A percentile compares a stretch with the other conserved stretches of the same genome.
Evolutionary conservation across 2,113 vertebrate genomes (phyloP).

Genomic region (Ictidomys tridecemlineatus): DNA sequence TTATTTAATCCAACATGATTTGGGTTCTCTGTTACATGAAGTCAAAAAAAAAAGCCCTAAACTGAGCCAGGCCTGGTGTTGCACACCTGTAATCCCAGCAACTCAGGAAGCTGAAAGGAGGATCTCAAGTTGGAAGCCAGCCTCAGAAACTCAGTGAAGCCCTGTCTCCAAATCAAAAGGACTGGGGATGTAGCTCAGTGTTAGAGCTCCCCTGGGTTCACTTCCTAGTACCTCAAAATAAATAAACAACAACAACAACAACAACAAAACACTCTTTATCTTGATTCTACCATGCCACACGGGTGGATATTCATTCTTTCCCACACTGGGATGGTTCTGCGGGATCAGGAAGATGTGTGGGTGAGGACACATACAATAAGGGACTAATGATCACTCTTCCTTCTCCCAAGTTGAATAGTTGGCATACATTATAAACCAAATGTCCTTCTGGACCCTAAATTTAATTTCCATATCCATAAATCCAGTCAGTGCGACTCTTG

Average conservation of each 20-base stretch:
- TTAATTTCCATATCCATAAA: constrained; percentile 25
- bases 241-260: too few species aligned
- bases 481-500: not conserved
- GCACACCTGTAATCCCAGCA: not conserved
- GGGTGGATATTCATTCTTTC: not conserved
- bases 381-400: not conserved
- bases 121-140: not conserved
- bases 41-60: not conserved
- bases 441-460: not conserved
- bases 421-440: not conserved
- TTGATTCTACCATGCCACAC: not conserved
- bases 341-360: not conserved
- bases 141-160: not conserved
- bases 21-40: not conserved
- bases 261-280: too few species aligned
- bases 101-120: not conserved
- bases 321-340: not conserved
- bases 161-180: not conserved
- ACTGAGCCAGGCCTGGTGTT: not conserved
- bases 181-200: not conserved
- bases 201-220: not conserved
- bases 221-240: not conserved
- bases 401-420: not conserved
- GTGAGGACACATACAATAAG: not conserved
- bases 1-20: not conserved